These are phyloP conservation scores for Echinometra lucunter DNA, from an alignment of 53 echinoderm and acorn worm species.

Conservation along the genomic window DNA sequence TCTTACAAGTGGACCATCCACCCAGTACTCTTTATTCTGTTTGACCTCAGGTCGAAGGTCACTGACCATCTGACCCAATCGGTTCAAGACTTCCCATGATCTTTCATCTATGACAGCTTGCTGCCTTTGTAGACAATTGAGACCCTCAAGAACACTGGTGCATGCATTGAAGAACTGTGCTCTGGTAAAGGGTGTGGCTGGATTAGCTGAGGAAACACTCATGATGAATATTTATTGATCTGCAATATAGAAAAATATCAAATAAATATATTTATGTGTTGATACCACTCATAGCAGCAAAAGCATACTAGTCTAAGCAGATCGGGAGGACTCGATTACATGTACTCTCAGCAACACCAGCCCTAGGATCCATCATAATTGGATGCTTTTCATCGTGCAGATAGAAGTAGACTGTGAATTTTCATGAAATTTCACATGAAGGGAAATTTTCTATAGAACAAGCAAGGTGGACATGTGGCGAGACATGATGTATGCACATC, in stretches of 20 bases:
- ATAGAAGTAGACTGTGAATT: too few relatives aligned
- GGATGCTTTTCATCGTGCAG: too few relatives aligned
- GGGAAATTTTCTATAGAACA: too few relatives aligned
- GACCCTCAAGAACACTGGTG: slow-evolving; percentile 94
- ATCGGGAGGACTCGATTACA: too few relatives aligned
- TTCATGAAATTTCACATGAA: too few relatives aligned
- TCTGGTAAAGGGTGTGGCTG: slow-evolving; percentile 91
- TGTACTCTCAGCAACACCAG: too few relatives aligned
- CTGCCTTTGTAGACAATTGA: slow-evolving; percentile 87
- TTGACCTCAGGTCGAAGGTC: slow-evolving; percentile 83
- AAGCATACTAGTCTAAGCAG: too few relatives aligned
- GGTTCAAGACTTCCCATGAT: slow-evolving; percentile 77
- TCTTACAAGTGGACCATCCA: slow-evolving; percentile 97
- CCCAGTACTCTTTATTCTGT: slow-evolving; percentile 88
- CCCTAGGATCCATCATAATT: too few relatives aligned
- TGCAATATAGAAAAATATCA: neutral
- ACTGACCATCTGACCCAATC: slow-evolving; percentile 80
- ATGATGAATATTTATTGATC: slow-evolving; percentile 20
- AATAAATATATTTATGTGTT: too few relatives aligned
- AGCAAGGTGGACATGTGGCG: too few relatives aligned
- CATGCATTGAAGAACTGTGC: slow-evolving; percentile 93
- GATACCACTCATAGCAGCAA: too few relatives aligned
- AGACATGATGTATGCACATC: too few relatives aligned
- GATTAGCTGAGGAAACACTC: slow-evolving; percentile 94
- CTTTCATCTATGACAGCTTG: slow-evolving; percentile 82